phyloP scores from a whole-genome alignment of 2,888 invertebrate species.

The Galeruca laticollis region DNA sequence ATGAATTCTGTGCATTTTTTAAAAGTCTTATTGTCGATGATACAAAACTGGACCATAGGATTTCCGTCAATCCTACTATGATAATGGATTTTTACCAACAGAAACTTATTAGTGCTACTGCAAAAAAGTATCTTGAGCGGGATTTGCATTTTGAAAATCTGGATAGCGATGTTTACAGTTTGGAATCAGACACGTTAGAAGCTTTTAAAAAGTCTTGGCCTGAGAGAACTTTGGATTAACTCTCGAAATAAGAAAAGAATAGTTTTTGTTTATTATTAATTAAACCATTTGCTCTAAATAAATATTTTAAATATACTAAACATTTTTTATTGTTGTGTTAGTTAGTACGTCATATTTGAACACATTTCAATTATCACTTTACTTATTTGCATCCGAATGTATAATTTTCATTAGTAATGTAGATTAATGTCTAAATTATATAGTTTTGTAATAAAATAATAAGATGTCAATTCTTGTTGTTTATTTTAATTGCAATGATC shows the following conservation, averaged over 20 bases:
- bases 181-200: constrained; percentile 30
- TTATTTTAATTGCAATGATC: no score
- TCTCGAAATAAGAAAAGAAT: not conserved
- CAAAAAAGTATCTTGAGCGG: constrained; percentile 28
- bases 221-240: constrained; percentile 5
- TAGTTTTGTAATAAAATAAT: no score
- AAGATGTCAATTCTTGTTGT: no score
- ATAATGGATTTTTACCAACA: constrained; percentile 28
- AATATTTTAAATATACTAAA: no score
- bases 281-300: no score
- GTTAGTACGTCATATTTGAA: no score
- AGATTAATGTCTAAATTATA: no score
- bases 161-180: constrained; percentile 17
- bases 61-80: constrained; percentile 42
- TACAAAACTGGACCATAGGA: constrained; percentile 35
- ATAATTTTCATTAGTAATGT: no score
- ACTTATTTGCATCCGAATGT: no score
- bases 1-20: constrained; percentile 42
- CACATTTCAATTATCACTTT: no score
- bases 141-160: constrained; percentile 33
- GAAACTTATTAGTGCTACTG: constrained; percentile 24
- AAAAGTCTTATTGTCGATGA: constrained; percentile 44
- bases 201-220: constrained; percentile 44
- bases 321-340: no score
- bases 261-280: no score